Evolutionary conservation across 2,797 vertebrate species (phyloP), one percentile per base, ranked within the genome.

Genomic region (Sebastes melanostomus): DNA sequence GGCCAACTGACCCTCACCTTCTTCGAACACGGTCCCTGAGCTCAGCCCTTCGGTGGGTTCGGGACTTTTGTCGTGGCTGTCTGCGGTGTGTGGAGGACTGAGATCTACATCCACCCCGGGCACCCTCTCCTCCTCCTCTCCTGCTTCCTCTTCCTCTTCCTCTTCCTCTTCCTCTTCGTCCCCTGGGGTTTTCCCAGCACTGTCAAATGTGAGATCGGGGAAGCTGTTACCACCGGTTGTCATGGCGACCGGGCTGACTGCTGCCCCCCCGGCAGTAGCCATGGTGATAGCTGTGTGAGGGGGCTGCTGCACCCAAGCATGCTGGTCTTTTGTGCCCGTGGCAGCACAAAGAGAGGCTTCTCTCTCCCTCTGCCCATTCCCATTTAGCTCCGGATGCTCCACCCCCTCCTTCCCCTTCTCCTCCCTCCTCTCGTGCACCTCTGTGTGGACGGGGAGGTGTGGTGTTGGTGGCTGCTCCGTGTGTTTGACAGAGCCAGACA

Each of bases 291-390:
- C 82, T 78, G 75, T 1, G 32, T 76, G 86, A 84, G 89, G 78
- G 81, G 63, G 60, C 71, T 92, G 88, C 86, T 93, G 91, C 90
- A 88, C 60, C 82, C 63, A 88, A 79, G 75, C 93, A 93, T 95
- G 91, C 36, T 81, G 88, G 82, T 95, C 95, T 42, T 96, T 95
- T 92, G 90, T 95, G 90, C 92, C 90, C 60, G 91, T 82, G 24
- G 82, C 89, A 78, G 78, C 84, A 95, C 93, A 95, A 94, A 94
- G 88, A 77, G 79, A 61, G 69, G 54, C 61, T 74, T 93, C 87
- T 29, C 22, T 86, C 46, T 25, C 67, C 50, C 56, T 60, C 66
- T 69, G 36, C 56, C 63, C 77, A 66, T 77, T 81, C 54, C 16
- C 59, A 25, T 86, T 82, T 46, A 71, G 58, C 66, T 80, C 71